Evolutionary conservation across 2,113 vertebrate species (phyloP).

Genomic region (Cyprinodon brontotheroides): DNA sequence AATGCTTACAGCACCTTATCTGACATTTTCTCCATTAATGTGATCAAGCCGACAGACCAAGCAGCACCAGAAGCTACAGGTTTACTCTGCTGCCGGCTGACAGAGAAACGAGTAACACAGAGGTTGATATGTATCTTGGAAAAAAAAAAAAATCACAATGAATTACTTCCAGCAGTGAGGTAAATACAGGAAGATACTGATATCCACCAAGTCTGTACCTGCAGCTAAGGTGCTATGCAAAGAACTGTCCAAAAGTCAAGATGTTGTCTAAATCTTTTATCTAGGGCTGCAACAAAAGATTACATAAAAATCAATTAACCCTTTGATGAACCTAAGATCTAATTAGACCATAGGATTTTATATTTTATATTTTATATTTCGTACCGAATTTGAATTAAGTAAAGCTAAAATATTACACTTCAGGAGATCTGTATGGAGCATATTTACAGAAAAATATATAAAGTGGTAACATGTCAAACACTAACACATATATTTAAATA

Average conservation of each 20-base stretch:
- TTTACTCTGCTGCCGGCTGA: conserved; percentile 8
- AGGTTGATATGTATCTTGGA: conserved; percentile 17
- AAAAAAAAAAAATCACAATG: neutral
- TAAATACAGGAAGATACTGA: neutral
- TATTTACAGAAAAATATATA: too few relatives aligned
- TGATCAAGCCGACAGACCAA: conserved; percentile 32
- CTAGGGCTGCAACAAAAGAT: too few relatives aligned
- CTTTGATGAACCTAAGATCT: too few relatives aligned
- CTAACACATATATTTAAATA: too few relatives aligned
- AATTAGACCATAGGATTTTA: too few relatives aligned
- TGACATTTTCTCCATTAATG: conserved; percentile 44
- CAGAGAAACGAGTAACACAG: neutral
- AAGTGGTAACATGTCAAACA: too few relatives aligned
- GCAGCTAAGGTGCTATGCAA: neutral
- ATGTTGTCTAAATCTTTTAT: too few relatives aligned
- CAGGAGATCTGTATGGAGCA: too few relatives aligned
- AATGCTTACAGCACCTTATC: conserved; percentile 38
- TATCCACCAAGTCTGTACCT: neutral
- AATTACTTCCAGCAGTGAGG: neutral
- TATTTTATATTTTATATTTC: too few relatives aligned
- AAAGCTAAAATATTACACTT: too few relatives aligned
- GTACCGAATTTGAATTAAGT: too few relatives aligned
- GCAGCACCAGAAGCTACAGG: conserved; percentile 25
- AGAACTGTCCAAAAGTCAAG: neutral
- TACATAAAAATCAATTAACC: too few relatives aligned